Evolutionary conservation across 2,113 vertebrate species (phyloP).

Genomic region (Sarotherodon lohbergeri): DNA sequence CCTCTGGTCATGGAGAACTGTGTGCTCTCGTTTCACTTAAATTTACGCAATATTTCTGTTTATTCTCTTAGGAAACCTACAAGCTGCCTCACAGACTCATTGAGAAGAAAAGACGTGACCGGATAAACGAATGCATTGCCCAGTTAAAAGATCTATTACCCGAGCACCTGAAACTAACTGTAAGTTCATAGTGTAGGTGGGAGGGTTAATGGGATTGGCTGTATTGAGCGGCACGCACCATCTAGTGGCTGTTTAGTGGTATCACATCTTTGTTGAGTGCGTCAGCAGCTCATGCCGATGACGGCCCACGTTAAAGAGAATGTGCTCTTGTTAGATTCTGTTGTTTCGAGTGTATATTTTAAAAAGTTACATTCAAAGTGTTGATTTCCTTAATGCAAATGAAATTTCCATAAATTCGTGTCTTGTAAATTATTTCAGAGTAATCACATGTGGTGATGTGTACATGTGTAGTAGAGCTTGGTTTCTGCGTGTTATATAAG

Average conservation of each 20-base stretch:
- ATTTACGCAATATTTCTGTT: background rate
- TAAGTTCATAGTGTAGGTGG: conserved; percentile 64
- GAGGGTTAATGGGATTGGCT: background rate
- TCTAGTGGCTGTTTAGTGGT: conserved; percentile 10
- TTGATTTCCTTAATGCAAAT: background rate
- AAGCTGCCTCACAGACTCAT: conserved; percentile 95
- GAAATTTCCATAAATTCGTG: background rate
- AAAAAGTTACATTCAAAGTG: background rate
- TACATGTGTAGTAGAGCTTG: background rate
- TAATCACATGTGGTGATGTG: background rate
- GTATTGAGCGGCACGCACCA: conserved; percentile 4
- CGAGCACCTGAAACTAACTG: conserved; percentile 97
- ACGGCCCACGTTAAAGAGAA: background rate
- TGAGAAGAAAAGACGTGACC: conserved; percentile 95
- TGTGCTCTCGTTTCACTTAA: background rate
- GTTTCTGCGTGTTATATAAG: conserved; percentile 37
- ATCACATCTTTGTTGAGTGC: conserved; percentile 15
- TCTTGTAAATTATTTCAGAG: background rate
- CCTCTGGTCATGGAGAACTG: background rate
- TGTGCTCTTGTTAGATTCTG: background rate
- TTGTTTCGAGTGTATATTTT: background rate
- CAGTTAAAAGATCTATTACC: conserved; percentile 96
- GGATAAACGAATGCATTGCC: conserved; percentile 98
- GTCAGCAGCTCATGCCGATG: conserved; percentile 20
- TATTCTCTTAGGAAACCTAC: conserved; percentile 86